These are phyloP conservation scores for Aethes cnicana DNA, from an alignment of 2,888 invertebrate species.

Conservation along the genomic window DNA sequence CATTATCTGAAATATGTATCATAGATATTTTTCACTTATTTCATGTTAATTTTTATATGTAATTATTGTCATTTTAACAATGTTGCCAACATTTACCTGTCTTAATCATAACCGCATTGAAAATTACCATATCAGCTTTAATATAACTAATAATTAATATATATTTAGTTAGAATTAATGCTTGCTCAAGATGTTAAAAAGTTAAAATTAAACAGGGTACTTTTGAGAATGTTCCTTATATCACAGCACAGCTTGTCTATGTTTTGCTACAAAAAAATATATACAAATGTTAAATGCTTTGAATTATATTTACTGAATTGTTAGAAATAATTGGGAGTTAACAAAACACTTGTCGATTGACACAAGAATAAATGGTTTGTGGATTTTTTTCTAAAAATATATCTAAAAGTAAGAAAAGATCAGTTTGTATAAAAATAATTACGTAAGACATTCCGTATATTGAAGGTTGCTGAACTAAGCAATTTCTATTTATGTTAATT, in stretches of 20 bases:
- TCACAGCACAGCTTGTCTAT: constrained; percentile 16
- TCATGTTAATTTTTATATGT: constrained; percentile 32
- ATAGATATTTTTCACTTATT: neutral
- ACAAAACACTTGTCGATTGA: no score
- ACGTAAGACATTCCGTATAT: neutral
- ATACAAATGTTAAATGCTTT: constrained; percentile 39
- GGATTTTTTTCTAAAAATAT: no score
- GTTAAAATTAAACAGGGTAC: constrained; percentile 33
- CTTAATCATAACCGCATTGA: constrained; percentile 22
- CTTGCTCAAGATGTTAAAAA: constrained; percentile 57
- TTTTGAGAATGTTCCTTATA: constrained; percentile 15
- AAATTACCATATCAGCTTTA: constrained; percentile 40
- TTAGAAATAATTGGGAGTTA: neutral
- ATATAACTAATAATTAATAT: constrained; percentile 25
- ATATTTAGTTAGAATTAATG: constrained; percentile 26
- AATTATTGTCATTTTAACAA: constrained; percentile 23
- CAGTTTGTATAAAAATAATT: neutral
- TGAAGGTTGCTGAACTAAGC: constrained; percentile 16
- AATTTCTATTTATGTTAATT: neutral
- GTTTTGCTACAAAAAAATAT: constrained; percentile 32
- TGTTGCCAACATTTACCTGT: constrained; percentile 4
- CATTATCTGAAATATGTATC: constrained; percentile 5
- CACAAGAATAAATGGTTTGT: no score
- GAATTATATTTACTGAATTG: neutral
- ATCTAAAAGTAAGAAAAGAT: neutral